Percentiles rank a stretch among this genome's conserved stretches.
Evolutionary conservation across 2,888 invertebrate genomes (phyloP).

Genomic region (Dynastes hyllus): DNA sequence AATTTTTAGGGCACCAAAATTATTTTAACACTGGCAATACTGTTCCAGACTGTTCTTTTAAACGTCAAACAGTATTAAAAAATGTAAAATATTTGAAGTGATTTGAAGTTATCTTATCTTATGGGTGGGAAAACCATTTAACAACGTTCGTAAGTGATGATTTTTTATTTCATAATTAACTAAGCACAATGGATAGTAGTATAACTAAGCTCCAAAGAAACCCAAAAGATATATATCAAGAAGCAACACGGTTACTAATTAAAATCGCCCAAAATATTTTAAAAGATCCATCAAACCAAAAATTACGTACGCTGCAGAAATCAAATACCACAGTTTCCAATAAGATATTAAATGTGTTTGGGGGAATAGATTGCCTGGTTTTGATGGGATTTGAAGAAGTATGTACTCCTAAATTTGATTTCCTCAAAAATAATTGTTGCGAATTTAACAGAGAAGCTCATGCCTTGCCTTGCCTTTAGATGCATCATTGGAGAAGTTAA

Average conservation of each 20-base stretch:
- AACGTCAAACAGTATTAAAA: no score
- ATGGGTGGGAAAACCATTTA: neutral
- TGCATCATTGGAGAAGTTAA: constrained; percentile 49
- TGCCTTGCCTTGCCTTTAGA: constrained; percentile 44
- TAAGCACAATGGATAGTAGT: constrained; percentile 16
- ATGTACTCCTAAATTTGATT: neutral
- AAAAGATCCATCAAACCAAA: constrained; percentile 36
- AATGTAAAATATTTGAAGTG: no score
- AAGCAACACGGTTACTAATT: constrained; percentile 40
- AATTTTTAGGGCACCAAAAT: no score
- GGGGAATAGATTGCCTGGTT: constrained; percentile 41
- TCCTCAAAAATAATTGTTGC: neutral
- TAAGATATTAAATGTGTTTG: constrained; percentile 42
- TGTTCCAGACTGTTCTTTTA: no score
- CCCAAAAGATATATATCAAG: constrained; percentile 43
- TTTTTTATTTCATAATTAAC: neutral
- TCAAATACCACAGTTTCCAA: constrained; percentile 35
- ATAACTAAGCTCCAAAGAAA: constrained; percentile 41
- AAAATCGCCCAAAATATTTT: constrained; percentile 48
- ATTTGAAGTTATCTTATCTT: constrained; percentile 13
- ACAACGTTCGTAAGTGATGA: neutral
- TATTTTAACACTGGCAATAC: no score
- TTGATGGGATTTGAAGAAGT: constrained; percentile 50
- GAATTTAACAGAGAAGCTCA: constrained; percentile 41
- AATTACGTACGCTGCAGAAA: constrained; percentile 45